Base-by-base conservation (phyloP, 1,140 invertebrate species). In the Drosophila teissieri region DNA sequence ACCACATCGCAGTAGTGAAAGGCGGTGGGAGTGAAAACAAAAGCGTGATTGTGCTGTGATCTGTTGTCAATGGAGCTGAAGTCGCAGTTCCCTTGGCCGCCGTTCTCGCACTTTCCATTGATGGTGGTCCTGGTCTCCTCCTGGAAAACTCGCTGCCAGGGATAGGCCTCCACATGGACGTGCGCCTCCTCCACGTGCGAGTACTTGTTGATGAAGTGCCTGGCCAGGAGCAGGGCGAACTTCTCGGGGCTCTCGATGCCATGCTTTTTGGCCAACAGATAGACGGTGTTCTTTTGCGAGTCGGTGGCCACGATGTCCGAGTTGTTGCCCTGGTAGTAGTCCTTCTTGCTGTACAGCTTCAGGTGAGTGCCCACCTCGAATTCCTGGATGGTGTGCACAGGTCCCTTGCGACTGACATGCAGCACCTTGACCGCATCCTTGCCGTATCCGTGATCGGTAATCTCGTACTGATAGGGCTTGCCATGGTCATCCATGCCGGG, bases 261-360 rank as follows among this genome's bases (percentile, higher is more conserved):
- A 89, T 95, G 93, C 74, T 96, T 95, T 85, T 96, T 96, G 10
- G 96, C 96, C 70, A 96, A 78, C 24, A 96, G 83, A 84, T 96
- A 96, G n/a, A 96, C 95, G 0, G 95, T 96, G 80, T 97, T 97
- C 93, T 96, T 96, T 79, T 97, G 96, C 7, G 96, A 95, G 80
- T 97, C 96, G 0, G 96, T 97, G 1, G 96, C 96, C n/a, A 96
- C 94, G 40, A 96, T 95, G 77, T 95, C 95, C 37, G 94, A 94
- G 75, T 96, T 96, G 88, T 95, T 94, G n/a, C 91, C 92, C 14
- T 92, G 78, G 1, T 93, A 81, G 80, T 94, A 95, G 73, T 96
- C 96, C 52, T 94, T 94, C 73, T 95, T 94, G 5, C 94, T 94
- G 48, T 94, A 93, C n/a, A 97, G 91, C 65, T 95, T 95, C 15